phyloP scores from a whole-genome alignment of 2,113 vertebrate genomes.

The Aspiorhynchus laticeps region DNA sequence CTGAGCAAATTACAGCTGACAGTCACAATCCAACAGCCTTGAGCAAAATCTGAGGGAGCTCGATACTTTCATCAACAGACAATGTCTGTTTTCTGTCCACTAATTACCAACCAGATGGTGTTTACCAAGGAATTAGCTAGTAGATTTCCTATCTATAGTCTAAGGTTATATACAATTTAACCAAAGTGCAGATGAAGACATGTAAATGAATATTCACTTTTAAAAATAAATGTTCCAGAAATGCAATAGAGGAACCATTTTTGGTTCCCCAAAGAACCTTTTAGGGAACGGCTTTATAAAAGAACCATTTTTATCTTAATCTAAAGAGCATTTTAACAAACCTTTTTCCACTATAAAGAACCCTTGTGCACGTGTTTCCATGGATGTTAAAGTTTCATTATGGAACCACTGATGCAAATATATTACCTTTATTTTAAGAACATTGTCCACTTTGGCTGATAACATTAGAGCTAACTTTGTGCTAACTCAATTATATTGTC shows the following conservation, averaged over 20 bases:
- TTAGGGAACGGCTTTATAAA: neutral
- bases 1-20: neutral
- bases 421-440: neutral
- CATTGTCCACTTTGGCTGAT: neutral
- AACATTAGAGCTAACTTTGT: neutral
- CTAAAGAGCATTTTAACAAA: no score
- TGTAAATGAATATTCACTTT: neutral
- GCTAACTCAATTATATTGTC: neutral
- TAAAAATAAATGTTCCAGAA: neutral
- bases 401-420: neutral
- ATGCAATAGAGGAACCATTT: neutral
- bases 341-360: no score
- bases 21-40: constrained; percentile 11
- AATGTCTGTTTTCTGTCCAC: constrained; percentile 1
- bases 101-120: constrained; percentile 4
- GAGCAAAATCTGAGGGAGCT: neutral
- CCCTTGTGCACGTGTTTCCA: neutral
- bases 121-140: constrained; percentile 10
- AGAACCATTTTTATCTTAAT: no score
- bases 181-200: neutral
- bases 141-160: neutral
- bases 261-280: neutral
- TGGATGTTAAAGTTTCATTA: neutral
- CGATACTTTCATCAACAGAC: neutral
- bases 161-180: neutral